Conservation (phyloP, 2,113 vertebrate genomes). For the Madoqua kirkii region DNA sequence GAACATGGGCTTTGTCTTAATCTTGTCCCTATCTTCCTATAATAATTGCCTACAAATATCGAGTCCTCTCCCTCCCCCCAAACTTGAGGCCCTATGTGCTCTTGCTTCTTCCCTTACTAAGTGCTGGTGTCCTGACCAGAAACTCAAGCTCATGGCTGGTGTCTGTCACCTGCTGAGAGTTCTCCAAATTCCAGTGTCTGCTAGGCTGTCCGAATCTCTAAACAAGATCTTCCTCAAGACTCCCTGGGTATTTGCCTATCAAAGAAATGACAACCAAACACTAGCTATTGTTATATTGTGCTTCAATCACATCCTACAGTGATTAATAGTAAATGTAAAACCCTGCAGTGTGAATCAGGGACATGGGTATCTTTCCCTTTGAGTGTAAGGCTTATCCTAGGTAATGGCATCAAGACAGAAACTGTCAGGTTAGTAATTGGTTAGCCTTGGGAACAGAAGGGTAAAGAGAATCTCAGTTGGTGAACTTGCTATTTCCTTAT, state of each 20-base stretch:
- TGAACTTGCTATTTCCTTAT: not conserved
- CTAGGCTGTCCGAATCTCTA: not conserved
- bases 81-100: not conserved
- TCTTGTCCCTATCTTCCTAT: not conserved
- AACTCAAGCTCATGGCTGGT: not conserved
- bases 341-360: not conserved
- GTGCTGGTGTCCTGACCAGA: not conserved
- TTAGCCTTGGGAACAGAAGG: not conserved
- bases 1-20: not conserved
- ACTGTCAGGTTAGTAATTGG: not conserved
- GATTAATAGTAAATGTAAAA: not conserved
- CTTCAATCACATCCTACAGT: not conserved
- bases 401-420: not conserved
- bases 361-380: not conserved
- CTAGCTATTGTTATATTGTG: not conserved
- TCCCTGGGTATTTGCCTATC: not conserved
- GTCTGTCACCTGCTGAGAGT: not conserved
- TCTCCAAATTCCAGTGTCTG: not conserved
- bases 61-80: not conserved
- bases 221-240: not conserved
- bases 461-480: not conserved
- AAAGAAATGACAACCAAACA: not conserved
- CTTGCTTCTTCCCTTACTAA: not conserved
- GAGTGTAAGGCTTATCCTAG: not conserved
- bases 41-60: not conserved